Conservation (phyloP, 1,140 invertebrate species). For the Heliconius melpomene region DNA sequence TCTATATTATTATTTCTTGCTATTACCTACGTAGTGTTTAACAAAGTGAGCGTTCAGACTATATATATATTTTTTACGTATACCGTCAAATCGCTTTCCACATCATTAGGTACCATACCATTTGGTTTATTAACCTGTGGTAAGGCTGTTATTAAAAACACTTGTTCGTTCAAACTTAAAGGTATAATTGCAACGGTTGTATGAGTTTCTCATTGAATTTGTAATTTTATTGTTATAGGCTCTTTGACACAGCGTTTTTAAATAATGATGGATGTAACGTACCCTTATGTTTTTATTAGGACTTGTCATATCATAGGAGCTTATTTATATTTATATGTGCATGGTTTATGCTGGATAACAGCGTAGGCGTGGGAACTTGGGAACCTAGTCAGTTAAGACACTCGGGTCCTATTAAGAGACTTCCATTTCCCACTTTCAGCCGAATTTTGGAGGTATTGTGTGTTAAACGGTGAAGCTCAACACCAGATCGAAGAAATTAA, state of each 20-base stretch:
- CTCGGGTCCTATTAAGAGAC: no score
- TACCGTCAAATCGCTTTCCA: conserved; percentile 59
- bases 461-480: no score
- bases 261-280: conserved; percentile 20
- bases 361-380: no score
- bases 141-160: conserved; percentile 9
- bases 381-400: no score
- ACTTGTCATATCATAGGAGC: background rate
- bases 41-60: conserved; percentile 62
- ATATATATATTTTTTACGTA: conserved; percentile 48
- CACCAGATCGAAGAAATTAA: no score
- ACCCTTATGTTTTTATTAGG: background rate
- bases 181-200: conserved; percentile 36
- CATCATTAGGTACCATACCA: conserved; percentile 57
- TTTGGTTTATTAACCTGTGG: conserved; percentile 40
- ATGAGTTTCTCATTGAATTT: conserved; percentile 34
- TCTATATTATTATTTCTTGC: conserved; percentile 70
- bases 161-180: conserved; percentile 20
- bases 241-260: conserved; percentile 27
- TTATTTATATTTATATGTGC: background rate
- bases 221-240: conserved; percentile 40
- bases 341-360: no score
- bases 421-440: no score
- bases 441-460: no score
- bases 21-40: conserved; percentile 68